A percentile compares a stretch with the other conserved stretches of the same genome.
Conservation (phyloP, 2,888 invertebrate genomes). For the Branchellion lobata region DNA sequence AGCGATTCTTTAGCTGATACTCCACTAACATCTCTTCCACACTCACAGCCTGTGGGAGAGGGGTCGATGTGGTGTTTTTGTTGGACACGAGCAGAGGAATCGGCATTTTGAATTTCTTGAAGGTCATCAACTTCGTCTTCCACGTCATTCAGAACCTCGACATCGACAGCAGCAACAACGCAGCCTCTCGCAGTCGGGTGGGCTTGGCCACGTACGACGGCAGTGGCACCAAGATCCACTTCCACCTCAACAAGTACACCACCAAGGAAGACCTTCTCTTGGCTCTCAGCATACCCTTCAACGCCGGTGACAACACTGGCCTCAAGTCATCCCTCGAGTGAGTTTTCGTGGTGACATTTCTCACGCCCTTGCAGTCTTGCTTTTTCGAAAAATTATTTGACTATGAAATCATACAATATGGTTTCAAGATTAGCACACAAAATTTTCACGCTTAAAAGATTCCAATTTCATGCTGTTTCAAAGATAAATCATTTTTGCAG, state of each 20-base stretch:
- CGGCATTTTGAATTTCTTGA: constrained; percentile 56
- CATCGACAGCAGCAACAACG: constrained; percentile 34
- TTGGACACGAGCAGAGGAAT: constrained; percentile 59
- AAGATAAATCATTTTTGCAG: constrained; percentile 12
- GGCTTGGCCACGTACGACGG: constrained; percentile 45
- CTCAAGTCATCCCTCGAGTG: constrained; percentile 54
- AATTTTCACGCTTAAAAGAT: not conserved
- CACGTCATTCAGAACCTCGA: constrained; percentile 53
- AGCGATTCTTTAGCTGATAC: too few species aligned
- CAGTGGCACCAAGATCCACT: constrained; percentile 20
- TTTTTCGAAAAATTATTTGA: too few species aligned
- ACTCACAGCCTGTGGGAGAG: constrained; percentile 53
- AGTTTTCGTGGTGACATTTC: constrained; percentile 19
- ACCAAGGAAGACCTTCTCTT: constrained; percentile 23
- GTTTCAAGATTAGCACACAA: too few species aligned
- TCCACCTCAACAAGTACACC: constrained; percentile 31
- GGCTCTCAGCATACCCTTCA: constrained; percentile 49
- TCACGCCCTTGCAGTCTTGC: not conserved
- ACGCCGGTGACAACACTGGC: constrained; percentile 54
- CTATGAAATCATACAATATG: too few species aligned
- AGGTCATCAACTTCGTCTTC: constrained; percentile 56
- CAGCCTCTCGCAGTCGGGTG: constrained; percentile 28
- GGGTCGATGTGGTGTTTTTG: constrained; percentile 57
- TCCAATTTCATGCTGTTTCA: not conserved
- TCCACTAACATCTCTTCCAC: too few species aligned